Evolutionary conservation across 1,140 invertebrate genomes (phyloP).

Genomic region (Polyergus mexicanus): DNA sequence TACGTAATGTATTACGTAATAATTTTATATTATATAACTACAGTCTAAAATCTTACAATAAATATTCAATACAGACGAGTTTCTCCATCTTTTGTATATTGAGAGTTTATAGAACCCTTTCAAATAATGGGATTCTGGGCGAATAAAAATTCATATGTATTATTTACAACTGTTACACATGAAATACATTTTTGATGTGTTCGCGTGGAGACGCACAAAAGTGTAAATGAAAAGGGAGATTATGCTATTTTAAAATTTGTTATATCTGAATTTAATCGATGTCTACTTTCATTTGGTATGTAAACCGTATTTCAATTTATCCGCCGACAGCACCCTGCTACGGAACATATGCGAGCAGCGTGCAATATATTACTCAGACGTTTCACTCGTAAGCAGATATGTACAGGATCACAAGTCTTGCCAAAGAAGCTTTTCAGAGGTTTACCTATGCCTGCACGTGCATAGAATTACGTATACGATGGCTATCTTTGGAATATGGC

Average conservation of each 20-base stretch:
- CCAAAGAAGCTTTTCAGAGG: conserved; percentile 40
- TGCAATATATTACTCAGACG: conserved; percentile 32
- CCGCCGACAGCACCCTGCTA: neutral
- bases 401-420: conserved; percentile 43
- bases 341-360: neutral
- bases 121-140: neutral
- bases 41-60: conserved; percentile 21
- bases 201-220: neutral
- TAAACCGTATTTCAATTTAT: conserved; percentile 41
- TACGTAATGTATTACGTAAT: neutral
- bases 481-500: conserved; percentile 20
- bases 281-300: conserved; percentile 17
- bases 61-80: neutral
- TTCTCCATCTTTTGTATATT: conserved; percentile 35
- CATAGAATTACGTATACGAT: conserved; percentile 53
- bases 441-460: conserved; percentile 26
- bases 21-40: neutral
- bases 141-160: conserved; percentile 8
- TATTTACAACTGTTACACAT: conserved; percentile 17
- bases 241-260: conserved; percentile 6
- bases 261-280: conserved; percentile 25
- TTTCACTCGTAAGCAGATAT: conserved; percentile 45
- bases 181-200: conserved; percentile 10
- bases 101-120: conserved; percentile 12
- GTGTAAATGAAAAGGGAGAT: conserved; percentile 5